Evolutionary conservation across 2,797 vertebrate species (phyloP).

Genomic region (Acipenser ruthenus): DNA sequence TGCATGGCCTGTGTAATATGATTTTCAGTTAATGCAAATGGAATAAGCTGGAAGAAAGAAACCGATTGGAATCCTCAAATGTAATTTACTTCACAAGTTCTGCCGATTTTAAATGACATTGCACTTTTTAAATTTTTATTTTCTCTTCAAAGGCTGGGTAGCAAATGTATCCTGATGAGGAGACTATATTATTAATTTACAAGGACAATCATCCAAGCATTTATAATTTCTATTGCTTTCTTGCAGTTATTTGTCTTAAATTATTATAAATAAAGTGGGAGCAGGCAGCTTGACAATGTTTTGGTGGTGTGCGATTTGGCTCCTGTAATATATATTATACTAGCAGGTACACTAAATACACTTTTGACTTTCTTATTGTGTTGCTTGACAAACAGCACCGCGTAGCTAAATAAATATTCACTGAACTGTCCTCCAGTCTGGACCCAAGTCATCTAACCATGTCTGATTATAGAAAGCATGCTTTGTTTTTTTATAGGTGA

Average conservation of each 20-base stretch:
- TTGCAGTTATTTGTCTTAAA: conserved; percentile 65
- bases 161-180: conserved; percentile 75
- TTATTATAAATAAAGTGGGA: conserved; percentile 54
- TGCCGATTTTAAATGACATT: conserved; percentile 78
- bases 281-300: conserved; percentile 26
- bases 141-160: conserved; percentile 58
- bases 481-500: too few species aligned
- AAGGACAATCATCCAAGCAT: conserved; percentile 70
- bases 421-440: conserved; percentile 22
- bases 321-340: conserved; percentile 19
- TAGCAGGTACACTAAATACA: conserved; percentile 12
- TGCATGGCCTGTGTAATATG: conserved; percentile 78
- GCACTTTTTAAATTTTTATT: conserved; percentile 71
- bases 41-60: conserved; percentile 64
- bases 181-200: conserved; percentile 73
- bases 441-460: conserved; percentile 23
- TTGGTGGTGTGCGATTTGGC: conserved; percentile 18
- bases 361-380: conserved; percentile 19
- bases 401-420: conserved; percentile 20
- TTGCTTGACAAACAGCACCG: conserved; percentile 25
- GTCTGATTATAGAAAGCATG: too few species aligned
- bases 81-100: conserved; percentile 73
- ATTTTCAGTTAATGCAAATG: conserved; percentile 79
- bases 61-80: conserved; percentile 72
- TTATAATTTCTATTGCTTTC: conserved; percentile 60